These are phyloP conservation scores for Phytoseiulus persimilis DNA, from an alignment of 2,888 invertebrate species.

Conservation along the genomic window DNA sequence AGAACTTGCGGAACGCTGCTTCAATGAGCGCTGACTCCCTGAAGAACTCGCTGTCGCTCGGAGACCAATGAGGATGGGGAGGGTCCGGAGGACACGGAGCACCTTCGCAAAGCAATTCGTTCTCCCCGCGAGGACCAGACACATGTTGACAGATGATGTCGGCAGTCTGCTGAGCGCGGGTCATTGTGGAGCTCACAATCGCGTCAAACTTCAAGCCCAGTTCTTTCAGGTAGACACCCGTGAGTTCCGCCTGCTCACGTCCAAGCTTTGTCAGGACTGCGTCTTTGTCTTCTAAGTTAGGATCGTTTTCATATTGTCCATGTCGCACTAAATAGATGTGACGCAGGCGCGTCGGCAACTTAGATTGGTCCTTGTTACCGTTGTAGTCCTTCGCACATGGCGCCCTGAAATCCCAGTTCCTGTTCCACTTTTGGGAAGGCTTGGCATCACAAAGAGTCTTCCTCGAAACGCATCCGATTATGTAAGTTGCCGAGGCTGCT, in stretches of 20 bases:
- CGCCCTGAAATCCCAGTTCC: not conserved
- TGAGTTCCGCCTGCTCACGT: conserved; percentile 70
- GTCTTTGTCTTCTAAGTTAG: conserved; percentile 62
- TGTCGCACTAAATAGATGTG: conserved; percentile 65
- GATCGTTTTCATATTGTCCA: conserved; percentile 66
- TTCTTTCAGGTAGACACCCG: conserved; percentile 68
- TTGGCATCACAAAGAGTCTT: not conserved
- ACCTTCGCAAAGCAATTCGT: conserved; percentile 75
- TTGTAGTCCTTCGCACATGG: not conserved
- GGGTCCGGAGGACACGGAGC: conserved; percentile 92
- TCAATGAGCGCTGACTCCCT: conserved; percentile 88
- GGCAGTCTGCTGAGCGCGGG: conserved; percentile 83
- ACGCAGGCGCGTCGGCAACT: not conserved
- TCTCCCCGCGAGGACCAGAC: conserved; percentile 56
- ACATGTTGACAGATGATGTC: conserved; percentile 67
- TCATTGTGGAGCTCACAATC: conserved; percentile 82
- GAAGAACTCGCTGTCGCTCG: conserved; percentile 60
- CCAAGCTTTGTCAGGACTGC: conserved; percentile 72
- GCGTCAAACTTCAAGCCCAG: conserved; percentile 69
- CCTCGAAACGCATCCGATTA: not conserved
- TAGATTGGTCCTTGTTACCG: not conserved
- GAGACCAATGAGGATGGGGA: conserved; percentile 59
- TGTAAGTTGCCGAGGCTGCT: not conserved
- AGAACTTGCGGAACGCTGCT: conserved; percentile 84
- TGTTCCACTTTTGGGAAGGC: not conserved